Evolutionary conservation across 2,797 vertebrate species (phyloP), one percentile per base, ranked within the genome.

Genomic region (Merluccius polli): DNA sequence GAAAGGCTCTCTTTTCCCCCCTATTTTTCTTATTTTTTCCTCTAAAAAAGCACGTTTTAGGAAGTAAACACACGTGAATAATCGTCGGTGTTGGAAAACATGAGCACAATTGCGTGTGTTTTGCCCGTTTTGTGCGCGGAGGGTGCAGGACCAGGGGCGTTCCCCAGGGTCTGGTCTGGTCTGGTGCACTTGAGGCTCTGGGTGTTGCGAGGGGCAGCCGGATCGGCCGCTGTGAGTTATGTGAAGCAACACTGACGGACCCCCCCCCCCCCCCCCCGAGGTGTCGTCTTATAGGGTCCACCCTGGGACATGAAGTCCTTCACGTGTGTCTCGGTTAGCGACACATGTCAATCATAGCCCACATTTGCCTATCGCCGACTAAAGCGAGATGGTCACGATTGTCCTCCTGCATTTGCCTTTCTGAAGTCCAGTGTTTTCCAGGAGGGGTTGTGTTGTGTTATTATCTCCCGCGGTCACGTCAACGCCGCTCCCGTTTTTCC

Each of bases 141-240:
- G 89, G 90, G 88, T 93, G 90, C 91, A 87, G 91, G 91, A 89
- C 90, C 92, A 93, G 94, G 94, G 93, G 93, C 93, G 94, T 94
- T 93, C 92, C 93, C 92, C 86, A 77, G 90, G 90, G 92, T 88
- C 85, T 81, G 91, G 86, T 85, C 86, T 87, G 78, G 79, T 90
- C 78, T 84, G 90, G 82, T 86, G 84, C 87, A 88, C 87, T 85
- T 79, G 72, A 87, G 77, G 86, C 87, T 91, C 89, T 81, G 75
- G 85, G 83, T 84, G 86, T 86, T 81, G 78, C 77, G 41, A 81
- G 78, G 83, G 79, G 78, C 83, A 77, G 79, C 79, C 79, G 81
- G 79, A 89, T 75, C 11, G 18, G 27, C 74, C n/a, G 70, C 29
- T n/a, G 74, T 63, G 67, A 18, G 7, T 69, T 41, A 13, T 67